Evolutionary conservation across 2,113 vertebrate genomes (phyloP).

Genomic region (Solea senegalensis): DNA sequence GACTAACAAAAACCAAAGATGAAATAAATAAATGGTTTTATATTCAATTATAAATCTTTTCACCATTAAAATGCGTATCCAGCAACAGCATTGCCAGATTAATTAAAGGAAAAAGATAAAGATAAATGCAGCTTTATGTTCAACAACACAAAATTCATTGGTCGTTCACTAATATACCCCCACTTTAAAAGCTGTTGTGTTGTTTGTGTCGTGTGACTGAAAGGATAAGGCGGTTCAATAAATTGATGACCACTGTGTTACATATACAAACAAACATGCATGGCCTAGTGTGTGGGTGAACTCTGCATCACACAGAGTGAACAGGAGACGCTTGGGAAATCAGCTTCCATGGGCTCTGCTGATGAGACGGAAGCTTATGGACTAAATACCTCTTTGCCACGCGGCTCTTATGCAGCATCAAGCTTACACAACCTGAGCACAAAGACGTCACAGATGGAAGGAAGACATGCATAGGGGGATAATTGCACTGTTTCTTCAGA

Average conservation of each 20-base stretch:
- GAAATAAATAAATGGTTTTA: too few species aligned
- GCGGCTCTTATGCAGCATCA: constrained; percentile 1
- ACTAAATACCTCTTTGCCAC: constrained; percentile 35
- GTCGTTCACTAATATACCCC: too few species aligned
- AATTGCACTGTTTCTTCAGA: constrained; percentile 49
- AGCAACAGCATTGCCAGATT: too few species aligned
- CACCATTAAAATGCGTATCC: too few species aligned
- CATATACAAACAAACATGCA: constrained; percentile 21
- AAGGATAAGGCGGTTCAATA: constrained; percentile 1
- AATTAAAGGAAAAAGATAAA: too few species aligned
- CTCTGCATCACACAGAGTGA: constrained; percentile 36
- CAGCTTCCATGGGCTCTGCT: constrained; percentile 30
- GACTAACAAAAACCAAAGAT: background rate
- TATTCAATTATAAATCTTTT: too few species aligned
- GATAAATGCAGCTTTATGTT: too few species aligned
- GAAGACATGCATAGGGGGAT: constrained; percentile 21
- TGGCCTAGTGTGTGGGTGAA: background rate
- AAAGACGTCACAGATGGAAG: constrained; percentile 42
- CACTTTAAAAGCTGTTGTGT: background rate
- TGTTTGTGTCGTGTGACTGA: background rate
- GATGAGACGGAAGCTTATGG: constrained; percentile 58
- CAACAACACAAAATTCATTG: too few species aligned
- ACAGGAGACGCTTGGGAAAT: constrained; percentile 53
- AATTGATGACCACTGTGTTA: constrained; percentile 33
- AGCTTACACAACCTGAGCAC: constrained; percentile 36